phyloP scores from a whole-genome alignment of 2,888 invertebrate genomes.

The Chloroclysta siterata region DNA sequence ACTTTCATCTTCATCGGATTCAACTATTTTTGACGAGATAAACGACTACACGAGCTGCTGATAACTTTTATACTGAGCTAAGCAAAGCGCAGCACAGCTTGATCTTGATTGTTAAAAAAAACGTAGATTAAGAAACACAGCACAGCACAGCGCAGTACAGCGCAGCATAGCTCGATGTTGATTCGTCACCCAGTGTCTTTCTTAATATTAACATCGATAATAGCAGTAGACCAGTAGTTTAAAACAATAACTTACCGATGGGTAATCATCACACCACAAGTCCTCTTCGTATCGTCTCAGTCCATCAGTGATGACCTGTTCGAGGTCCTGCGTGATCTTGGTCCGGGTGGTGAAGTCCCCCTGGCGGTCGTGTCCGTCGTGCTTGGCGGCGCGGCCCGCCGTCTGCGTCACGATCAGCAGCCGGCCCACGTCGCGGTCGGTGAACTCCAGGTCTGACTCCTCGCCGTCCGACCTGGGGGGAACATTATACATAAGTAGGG shows the following conservation, averaged over 20 bases:
- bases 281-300: constrained; percentile 98
- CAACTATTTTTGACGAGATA: too few species aligned
- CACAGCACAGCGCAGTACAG: too few species aligned
- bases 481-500: too few species aligned
- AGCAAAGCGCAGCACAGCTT: too few species aligned
- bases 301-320: constrained; percentile 98
- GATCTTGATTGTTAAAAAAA: too few species aligned
- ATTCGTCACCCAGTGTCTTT: too few species aligned
- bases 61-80: too few species aligned
- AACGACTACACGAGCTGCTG: too few species aligned
- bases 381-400: constrained; percentile 63
- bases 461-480: constrained; percentile 91
- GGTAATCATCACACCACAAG: constrained; percentile 89
- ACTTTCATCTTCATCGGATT: too few species aligned
- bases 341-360: constrained; percentile 95
- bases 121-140: too few species aligned
- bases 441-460: constrained; percentile 94
- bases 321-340: constrained; percentile 97
- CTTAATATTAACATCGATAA: too few species aligned
- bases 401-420: constrained; percentile 97
- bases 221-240: neutral
- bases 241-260: constrained; percentile 29
- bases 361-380: constrained; percentile 90
- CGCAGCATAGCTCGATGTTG: too few species aligned
- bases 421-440: constrained; percentile 96